A percentile compares a stretch with the other conserved stretches of the same genome.
Evolutionary conservation across 1,140 invertebrate species (phyloP).

Genomic region (Brachystomella parvula): DNA sequence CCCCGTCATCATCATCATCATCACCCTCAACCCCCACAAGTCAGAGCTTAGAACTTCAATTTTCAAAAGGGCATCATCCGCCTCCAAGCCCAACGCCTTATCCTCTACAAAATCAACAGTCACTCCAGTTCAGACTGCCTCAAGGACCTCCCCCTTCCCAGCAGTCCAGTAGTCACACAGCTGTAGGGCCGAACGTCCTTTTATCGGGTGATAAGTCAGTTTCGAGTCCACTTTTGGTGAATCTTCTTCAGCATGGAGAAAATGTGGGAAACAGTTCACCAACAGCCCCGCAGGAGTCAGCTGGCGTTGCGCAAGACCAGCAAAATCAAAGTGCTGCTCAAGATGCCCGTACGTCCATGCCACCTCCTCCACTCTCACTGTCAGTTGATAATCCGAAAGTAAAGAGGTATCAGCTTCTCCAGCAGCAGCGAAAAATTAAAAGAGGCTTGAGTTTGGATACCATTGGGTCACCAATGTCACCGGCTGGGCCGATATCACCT

Average conservation of each 20-base stretch:
- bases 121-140: neutral
- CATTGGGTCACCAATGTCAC: neutral
- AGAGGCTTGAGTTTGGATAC: constrained; percentile 29
- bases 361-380: constrained; percentile 6
- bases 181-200: neutral
- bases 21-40: constrained; percentile 14
- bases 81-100: constrained; percentile 31
- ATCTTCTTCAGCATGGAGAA: constrained; percentile 67
- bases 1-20: constrained; percentile 11
- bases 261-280: neutral
- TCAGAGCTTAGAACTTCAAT: constrained; percentile 35
- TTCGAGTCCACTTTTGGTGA: constrained; percentile 82
- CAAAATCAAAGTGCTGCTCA: neutral
- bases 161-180: neutral
- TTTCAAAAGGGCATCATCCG: constrained; percentile 23
- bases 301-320: neutral
- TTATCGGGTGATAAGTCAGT: constrained; percentile 41
- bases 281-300: constrained; percentile 14
- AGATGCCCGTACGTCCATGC: constrained; percentile 13
- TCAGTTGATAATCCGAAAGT: constrained; percentile 9
- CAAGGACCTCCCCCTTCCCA: neutral
- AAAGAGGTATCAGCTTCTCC: constrained; percentile 2
- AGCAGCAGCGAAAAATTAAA: constrained; percentile 36
- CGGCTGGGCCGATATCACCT: neutral
- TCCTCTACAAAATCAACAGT: constrained; percentile 12